Conservation (phyloP, 2,888 invertebrate species). For the Tenthredo mesomela region DNA sequence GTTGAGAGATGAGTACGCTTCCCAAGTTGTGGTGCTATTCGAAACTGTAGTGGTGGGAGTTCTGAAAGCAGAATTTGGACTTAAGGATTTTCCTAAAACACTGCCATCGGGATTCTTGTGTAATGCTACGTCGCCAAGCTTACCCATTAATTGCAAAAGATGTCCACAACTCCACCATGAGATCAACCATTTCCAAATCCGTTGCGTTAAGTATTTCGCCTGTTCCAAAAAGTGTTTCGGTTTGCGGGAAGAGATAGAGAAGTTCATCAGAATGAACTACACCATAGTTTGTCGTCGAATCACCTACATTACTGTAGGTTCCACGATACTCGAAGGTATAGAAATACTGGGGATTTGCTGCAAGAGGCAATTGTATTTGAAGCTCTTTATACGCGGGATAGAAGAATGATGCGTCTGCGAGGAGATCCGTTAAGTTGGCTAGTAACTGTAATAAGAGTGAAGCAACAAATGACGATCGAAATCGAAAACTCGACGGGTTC, state of each 20-base stretch:
- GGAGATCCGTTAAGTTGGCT: constrained; percentile 54
- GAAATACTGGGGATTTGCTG: constrained; percentile 55
- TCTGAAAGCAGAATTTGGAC: neutral
- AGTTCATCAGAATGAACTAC: constrained; percentile 79
- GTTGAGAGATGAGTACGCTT: constrained; percentile 56
- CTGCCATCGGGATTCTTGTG: neutral
- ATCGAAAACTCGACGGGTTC: neutral
- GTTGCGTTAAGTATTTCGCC: constrained; percentile 57
- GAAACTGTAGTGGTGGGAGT: neutral
- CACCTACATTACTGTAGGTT: constrained; percentile 50
- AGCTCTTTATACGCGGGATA: constrained; percentile 57
- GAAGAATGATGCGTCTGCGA: constrained; percentile 58
- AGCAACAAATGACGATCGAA: neutral
- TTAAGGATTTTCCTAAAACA: neutral
- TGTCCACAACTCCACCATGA: constrained; percentile 76
- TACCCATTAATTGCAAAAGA: constrained; percentile 71
- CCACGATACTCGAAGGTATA: constrained; percentile 62
- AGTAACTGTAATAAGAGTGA: constrained; percentile 56
- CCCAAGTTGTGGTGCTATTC: constrained; percentile 56
- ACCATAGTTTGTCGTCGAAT: constrained; percentile 60
- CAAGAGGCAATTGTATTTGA: constrained; percentile 48
- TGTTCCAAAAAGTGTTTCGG: constrained; percentile 1
- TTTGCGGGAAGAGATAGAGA: constrained; percentile 76
- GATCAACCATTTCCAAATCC: constrained; percentile 69
- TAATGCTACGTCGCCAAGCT: neutral